These are phyloP conservation scores for Podilymbus podiceps DNA, from an alignment of 2,113 vertebrate species.

Conservation along the genomic window DNA sequence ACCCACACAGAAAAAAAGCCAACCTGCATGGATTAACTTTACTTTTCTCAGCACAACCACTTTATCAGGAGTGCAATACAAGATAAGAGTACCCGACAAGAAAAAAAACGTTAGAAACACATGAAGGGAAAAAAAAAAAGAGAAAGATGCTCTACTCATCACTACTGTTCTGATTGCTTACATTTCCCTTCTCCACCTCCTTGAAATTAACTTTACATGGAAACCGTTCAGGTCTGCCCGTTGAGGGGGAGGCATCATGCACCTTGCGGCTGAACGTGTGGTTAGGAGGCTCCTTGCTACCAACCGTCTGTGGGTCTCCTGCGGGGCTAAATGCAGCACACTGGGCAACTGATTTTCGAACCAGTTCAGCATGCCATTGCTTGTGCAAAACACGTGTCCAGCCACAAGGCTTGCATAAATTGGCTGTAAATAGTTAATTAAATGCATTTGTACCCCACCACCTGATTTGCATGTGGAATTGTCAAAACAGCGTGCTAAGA, in stretches of 20 bases:
- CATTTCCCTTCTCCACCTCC: background rate
- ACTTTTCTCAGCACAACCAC: background rate
- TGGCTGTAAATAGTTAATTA: conserved; percentile 66
- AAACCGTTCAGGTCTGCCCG: background rate
- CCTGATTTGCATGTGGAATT: conserved; percentile 67
- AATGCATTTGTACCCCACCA: conserved; percentile 67
- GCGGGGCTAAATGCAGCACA: background rate
- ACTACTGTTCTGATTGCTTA: background rate
- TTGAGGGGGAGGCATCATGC: background rate
- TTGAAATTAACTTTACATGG: background rate
- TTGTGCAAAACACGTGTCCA: conserved; percentile 57
- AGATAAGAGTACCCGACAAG: background rate
- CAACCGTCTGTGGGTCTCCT: background rate
- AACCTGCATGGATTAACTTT: background rate
- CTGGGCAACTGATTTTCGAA: background rate
- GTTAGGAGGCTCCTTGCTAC: background rate
- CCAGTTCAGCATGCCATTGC: conserved; percentile 40
- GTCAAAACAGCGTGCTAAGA: conserved; percentile 61
- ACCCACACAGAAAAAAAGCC: background rate
- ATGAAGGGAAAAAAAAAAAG: background rate
- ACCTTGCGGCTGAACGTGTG: background rate
- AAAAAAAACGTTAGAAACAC: background rate
- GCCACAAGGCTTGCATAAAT: conserved; percentile 58
- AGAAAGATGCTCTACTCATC: accelerated
- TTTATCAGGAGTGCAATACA: background rate